Base-by-base conservation (phyloP, 2,113 vertebrate genomes). In the Cyanistes caeruleus region DNA sequence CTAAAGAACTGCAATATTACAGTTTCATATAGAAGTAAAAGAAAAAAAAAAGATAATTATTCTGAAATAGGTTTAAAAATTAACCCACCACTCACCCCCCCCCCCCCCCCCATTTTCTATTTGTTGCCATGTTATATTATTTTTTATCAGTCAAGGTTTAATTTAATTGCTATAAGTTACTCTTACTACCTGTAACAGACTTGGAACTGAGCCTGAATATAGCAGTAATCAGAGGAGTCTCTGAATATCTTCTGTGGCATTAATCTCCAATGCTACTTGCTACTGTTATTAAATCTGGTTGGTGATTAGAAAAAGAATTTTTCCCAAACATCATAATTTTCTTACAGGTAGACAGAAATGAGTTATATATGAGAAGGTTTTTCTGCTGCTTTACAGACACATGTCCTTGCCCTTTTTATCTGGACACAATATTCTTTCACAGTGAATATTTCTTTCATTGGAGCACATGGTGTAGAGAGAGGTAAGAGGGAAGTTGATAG, bases 21-120 rank as follows among this genome's bases (percentile, higher is more conserved):
- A 43, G 4, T 78, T 83, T 75, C 13, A 37, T 53, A 19, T 13
- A 39, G 30, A 89, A 83, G 28, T n/a, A 70, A 84, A 84, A 80
- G 20, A 78, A 89, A 78, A 90, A 90, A 81, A 7, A 78, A 7
- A 7, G 4, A 77, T 0, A 85, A 60, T 16, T 63, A 62, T 11
- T 49, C 17, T 77, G 49, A 79, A 87, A 79, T 1, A 58, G 2
- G 2, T 69, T 65, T 68, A 39, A 86, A 92, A 58, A 35, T 44
- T 15, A 24, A 7, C 10, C 43, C 43, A 43, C 15, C 11, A 12
- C 39, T 39, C 39, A 39, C 39, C 39, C 39, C 2, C 4, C 14
- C 7, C 25, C 6, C 2, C 9, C 5, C 10, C 27, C 21, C 10
- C 1, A 4, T 2, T 16, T 73, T 78, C 2, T 53, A 30, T 39